phyloP scores from a whole-genome alignment of 2,888 invertebrate species.

The Andrena bucephala region DNA sequence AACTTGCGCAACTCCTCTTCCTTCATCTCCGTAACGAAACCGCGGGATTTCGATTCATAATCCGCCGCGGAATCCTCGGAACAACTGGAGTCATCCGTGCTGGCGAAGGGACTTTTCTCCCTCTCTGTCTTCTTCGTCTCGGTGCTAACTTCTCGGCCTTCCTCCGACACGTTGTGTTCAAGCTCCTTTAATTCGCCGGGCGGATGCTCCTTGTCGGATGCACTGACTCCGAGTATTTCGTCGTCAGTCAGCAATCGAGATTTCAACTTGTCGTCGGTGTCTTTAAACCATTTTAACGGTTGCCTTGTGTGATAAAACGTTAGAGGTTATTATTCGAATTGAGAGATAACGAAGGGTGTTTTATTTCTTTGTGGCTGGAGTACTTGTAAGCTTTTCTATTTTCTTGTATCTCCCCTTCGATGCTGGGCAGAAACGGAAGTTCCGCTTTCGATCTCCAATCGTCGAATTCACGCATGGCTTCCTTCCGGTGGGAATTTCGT shows the following conservation, averaged over 20 bases:
- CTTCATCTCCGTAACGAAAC: conserved; percentile 27
- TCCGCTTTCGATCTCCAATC: conserved; percentile 86
- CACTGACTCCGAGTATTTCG: conserved; percentile 28
- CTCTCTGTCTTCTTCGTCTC: conserved; percentile 22
- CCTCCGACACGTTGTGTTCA: not conserved
- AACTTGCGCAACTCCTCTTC: conserved; percentile 50
- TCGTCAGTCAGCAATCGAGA: conserved; percentile 51
- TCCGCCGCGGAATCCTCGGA: conserved; percentile 68
- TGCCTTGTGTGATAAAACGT: conserved; percentile 57
- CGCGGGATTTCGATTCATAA: conserved; percentile 3
- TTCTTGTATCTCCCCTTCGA: conserved; percentile 70
- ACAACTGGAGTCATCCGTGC: conserved; percentile 11
- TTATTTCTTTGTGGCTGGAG: not conserved
- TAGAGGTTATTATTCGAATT: not conserved
- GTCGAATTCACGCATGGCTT: conserved; percentile 89
- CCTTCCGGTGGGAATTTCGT: conserved; percentile 87
- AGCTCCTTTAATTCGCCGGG: conserved; percentile 35
- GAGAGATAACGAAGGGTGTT: not conserved
- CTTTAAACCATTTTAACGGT: conserved; percentile 77
- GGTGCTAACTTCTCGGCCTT: conserved; percentile 12
- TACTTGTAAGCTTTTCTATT: conserved; percentile 79
- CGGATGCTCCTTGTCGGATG: not conserved
- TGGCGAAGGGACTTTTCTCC: not conserved
- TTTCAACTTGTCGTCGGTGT: conserved; percentile 53
- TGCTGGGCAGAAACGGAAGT: conserved; percentile 71